These are phyloP conservation scores for Poicephalus meyeri DNA, from an alignment of 2,113 vertebrate species.

Conservation along the genomic window DNA sequence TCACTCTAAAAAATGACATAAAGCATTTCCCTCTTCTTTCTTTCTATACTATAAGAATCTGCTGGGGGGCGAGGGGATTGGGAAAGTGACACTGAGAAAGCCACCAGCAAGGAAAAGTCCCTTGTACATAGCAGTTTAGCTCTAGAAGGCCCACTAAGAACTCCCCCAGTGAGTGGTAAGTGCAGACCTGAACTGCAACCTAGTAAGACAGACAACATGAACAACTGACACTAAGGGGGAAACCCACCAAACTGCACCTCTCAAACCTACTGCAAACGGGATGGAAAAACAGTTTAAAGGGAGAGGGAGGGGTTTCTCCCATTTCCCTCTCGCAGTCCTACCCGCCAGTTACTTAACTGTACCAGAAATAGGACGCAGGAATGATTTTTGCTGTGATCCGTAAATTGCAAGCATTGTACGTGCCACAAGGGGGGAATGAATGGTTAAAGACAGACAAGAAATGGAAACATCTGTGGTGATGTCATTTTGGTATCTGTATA, in stretches of 20 bases:
- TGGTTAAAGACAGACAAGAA: neutral
- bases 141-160: neutral
- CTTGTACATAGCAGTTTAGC: neutral
- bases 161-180: neutral
- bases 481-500: neutral
- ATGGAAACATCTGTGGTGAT: neutral
- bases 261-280: neutral
- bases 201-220: neutral
- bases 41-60: neutral
- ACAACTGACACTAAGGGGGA: neutral
- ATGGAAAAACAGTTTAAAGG: neutral
- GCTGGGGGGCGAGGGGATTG: rapidly evolving
- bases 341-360: neutral
- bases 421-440: neutral
- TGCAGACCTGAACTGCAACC: neutral
- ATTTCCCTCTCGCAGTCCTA: neutral
- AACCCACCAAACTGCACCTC: neutral
- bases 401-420: rapidly evolving
- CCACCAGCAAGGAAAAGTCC: neutral
- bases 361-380: neutral
- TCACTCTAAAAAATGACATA: neutral
- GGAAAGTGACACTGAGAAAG: neutral
- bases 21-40: rapidly evolving
- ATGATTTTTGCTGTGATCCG: neutral
- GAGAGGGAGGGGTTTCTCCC: neutral